Evolutionary conservation across 2,888 invertebrate species (phyloP), one percentile per base, ranked within the genome.

Genomic region (Cheilosia pagana): DNA sequence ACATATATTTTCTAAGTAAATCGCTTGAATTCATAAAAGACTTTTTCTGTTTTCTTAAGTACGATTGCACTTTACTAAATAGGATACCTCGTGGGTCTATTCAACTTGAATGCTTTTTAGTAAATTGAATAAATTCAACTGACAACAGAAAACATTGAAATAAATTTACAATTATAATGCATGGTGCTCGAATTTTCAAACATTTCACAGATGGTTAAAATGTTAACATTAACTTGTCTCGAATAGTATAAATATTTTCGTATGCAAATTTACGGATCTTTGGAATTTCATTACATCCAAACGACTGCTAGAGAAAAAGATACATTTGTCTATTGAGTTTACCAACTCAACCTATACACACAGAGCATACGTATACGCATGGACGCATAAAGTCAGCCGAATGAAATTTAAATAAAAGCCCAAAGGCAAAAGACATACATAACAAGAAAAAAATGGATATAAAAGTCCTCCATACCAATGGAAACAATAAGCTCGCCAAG

Each of bases 361-460:
- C 50, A 52, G 1, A 21, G 21, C 10, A 28, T 28, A 67, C 41
- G 35, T 39, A 53, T 60, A 53, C 76, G 77, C 70, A 76, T 65
- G 81, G 45, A 76, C 63, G 59, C 63, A 76, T 55, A 52, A 76
- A 53, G 70, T 59, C 52, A 53, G 16, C 63, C 28, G 41, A 77
- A 81, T 81, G 70, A 65, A 71, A 81, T 81, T 81, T 81, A 77
- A 81, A 81, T 81, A 77, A 81, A 81, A 76, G 59, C 75, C 81
- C 70, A 50, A 50, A 63, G 63, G 76, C 62, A 71, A 63, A 76
- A 16, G 57, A 63, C 76, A 59, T 63, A 50, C 62, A 45, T 50
- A 74, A 67, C 60, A 59, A 14, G 35, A 48, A 55, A 60, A 35
- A 41, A 21, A 23, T n/a, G 2, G 16, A 28, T 31, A 21, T 2